phyloP scores from a whole-genome alignment of 2,797 vertebrate species.

The Dendrocincla tyrannina region DNA sequence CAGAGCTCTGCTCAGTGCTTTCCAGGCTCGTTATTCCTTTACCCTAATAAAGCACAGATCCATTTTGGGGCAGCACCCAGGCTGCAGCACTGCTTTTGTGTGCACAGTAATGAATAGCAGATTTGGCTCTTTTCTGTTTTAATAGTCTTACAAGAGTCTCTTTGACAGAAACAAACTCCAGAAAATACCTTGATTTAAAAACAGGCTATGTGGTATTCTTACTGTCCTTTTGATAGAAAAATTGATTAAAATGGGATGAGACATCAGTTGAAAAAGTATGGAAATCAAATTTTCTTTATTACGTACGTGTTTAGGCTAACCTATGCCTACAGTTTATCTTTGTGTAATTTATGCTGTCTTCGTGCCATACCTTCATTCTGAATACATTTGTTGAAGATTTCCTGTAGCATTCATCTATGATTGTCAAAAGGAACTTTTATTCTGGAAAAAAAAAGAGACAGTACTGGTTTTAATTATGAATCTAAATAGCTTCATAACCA shows the following conservation, averaged over 20 bases:
- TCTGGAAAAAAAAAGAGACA: constrained; percentile 56
- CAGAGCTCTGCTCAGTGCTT: background rate
- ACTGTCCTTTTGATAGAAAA: constrained; percentile 69
- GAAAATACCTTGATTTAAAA: constrained; percentile 64
- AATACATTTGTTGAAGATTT: constrained; percentile 80
- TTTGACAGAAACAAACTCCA: constrained; percentile 68
- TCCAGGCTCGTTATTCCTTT: background rate
- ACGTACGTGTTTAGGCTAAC: constrained; percentile 51
- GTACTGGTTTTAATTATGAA: constrained; percentile 84
- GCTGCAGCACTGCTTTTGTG: background rate
- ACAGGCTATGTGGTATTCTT: constrained; percentile 22
- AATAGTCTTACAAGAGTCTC: constrained; percentile 31
- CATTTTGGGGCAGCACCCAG: background rate
- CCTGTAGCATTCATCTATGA: constrained; percentile 75
- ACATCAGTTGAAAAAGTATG: constrained; percentile 63
- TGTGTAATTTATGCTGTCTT: constrained; percentile 73
- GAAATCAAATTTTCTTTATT: constrained; percentile 73
- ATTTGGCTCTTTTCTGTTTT: constrained; percentile 8
- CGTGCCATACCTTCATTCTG: constrained; percentile 72
- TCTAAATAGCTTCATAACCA: constrained; percentile 81
- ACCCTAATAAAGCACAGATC: background rate
- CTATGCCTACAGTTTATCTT: constrained; percentile 65
- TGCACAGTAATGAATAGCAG: constrained; percentile 33
- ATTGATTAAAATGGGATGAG: constrained; percentile 75
- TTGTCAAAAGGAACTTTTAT: constrained; percentile 79